Base-by-base conservation (phyloP, 2,113 vertebrate genomes). In the Casuarius casuarius region DNA sequence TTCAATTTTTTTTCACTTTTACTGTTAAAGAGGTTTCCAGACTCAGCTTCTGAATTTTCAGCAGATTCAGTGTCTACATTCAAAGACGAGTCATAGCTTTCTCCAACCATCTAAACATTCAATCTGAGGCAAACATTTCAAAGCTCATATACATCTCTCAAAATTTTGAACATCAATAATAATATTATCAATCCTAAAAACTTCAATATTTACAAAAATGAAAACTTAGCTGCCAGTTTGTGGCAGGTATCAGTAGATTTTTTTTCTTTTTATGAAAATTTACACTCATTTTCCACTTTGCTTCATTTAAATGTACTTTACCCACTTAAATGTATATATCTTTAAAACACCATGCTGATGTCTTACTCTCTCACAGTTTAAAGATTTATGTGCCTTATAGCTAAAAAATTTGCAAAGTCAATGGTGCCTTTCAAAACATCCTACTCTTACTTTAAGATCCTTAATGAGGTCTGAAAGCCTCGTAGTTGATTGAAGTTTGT, bases 401-500 rank as follows among this genome's bases (percentile, higher is more conserved):
- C 23, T 46, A 66, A 86, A 83, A 54, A 44, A 33, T 84, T 95
- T 91, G 18, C 25, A 91, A 92, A 92, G 23, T 91, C 73, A 92
- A 74, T 44, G 25, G 16, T 26, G 18, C 22, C 51, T 97, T 92
- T 97, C 46, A 92, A 93, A 95, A 65, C 23, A 89, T 87, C 80
- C 68, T 82, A 66, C 23, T 86, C 12, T 31, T 18, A 38, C 56
- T 25, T 51, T 20, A 7, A 71, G 31, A 86, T 48, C 20, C 38
- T 74, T 93, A 95, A 95, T 95, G 72, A 90, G 68, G 12, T 78
- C 58, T 79, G 35, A 87, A 96, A 86, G 3, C n/a, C 26, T 95
- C 48, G 65, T 9, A 92, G 31, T 29, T 95, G 77, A 95, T 82
- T 94, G 61, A 97, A 95, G 75, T 90, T 94, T 93, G 70, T 90